Conservation (phyloP, 1,140 invertebrate species). For the Aleiodes sp. region DNA sequence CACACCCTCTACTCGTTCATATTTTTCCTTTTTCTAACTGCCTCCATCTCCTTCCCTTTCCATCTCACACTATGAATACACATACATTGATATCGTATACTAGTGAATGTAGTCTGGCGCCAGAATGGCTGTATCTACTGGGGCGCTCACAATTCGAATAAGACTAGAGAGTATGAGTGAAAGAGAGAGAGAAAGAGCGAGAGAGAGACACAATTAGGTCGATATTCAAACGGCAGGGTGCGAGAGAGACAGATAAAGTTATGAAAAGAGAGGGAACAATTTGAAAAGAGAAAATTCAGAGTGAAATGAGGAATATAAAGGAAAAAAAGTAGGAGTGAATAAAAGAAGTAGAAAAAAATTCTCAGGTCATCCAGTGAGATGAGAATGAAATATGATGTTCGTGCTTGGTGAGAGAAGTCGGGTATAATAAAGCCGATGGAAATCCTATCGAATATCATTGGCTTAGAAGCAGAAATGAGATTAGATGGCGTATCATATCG, state of each 20-base stretch:
- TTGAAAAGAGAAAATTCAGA: background rate
- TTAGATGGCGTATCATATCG: background rate
- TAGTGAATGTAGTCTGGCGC: conserved; percentile 46
- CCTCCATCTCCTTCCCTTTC: background rate
- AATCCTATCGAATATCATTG: conserved; percentile 22
- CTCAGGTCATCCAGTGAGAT: conserved; percentile 17
- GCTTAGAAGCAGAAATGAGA: background rate
- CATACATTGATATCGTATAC: background rate
- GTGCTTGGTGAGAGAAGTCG: conserved; percentile 17
- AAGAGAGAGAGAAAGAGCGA: background rate
- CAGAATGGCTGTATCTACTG: conserved; percentile 46
- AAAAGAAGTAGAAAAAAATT: conserved; percentile 13
- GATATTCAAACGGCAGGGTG: background rate
- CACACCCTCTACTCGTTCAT: conserved; percentile 1
- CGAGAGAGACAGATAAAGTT: background rate
- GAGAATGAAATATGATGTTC: conserved; percentile 21
- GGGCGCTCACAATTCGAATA: no score
- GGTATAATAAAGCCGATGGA: conserved; percentile 12
- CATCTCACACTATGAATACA: conserved; percentile 17
- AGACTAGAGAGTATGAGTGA: no score
- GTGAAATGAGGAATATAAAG: background rate
- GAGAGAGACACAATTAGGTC: conserved; percentile 14
- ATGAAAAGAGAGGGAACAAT: background rate
- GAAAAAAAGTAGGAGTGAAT: background rate
- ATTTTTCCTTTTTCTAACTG: background rate